phyloP scores from a whole-genome alignment of 2,888 invertebrate genomes.

The Lathronympha strigana region DNA sequence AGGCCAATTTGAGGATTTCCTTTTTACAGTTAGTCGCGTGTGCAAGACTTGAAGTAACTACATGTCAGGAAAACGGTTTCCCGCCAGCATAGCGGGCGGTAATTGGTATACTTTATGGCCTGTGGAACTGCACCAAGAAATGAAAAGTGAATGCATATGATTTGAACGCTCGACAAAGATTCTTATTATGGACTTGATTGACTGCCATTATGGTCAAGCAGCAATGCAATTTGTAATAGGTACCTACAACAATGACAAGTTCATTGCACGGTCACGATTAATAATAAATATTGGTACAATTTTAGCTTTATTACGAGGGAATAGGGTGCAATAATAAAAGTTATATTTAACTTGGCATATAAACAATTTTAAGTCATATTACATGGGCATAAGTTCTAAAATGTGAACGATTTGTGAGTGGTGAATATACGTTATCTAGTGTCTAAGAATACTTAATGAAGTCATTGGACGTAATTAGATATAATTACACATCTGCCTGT shows the following conservation, averaged over 20 bases:
- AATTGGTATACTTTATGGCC: background rate
- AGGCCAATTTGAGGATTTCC: slow-evolving; percentile 3
- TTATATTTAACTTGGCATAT: background rate
- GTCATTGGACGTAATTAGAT: slow-evolving; percentile 44
- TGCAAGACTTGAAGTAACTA: background rate
- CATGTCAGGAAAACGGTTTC: background rate
- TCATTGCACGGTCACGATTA: slow-evolving; percentile 13
- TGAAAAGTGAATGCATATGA: background rate
- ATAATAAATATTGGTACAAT: background rate
- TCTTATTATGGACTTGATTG: background rate
- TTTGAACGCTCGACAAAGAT: background rate
- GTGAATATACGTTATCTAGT: slow-evolving; percentile 28
- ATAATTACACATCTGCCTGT: slow-evolving; percentile 43
- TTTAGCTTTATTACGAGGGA: background rate
- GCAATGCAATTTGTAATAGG: slow-evolving; percentile 12
- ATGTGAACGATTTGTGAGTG: background rate
- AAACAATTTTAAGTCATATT: background rate
- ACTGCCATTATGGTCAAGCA: slow-evolving; percentile 37
- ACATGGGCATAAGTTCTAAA: background rate
- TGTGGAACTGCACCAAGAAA: background rate
- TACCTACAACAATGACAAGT: slow-evolving; percentile 26
- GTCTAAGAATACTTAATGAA: slow-evolving; percentile 43
- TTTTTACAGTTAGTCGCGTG: background rate
- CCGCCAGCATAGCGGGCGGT: background rate
- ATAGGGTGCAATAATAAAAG: background rate